Percentiles rank a stretch among this genome's conserved stretches.
These are phyloP conservation scores for Ophonus ardosiacus DNA, from an alignment of 2,888 invertebrate species.

Conservation along the genomic window DNA sequence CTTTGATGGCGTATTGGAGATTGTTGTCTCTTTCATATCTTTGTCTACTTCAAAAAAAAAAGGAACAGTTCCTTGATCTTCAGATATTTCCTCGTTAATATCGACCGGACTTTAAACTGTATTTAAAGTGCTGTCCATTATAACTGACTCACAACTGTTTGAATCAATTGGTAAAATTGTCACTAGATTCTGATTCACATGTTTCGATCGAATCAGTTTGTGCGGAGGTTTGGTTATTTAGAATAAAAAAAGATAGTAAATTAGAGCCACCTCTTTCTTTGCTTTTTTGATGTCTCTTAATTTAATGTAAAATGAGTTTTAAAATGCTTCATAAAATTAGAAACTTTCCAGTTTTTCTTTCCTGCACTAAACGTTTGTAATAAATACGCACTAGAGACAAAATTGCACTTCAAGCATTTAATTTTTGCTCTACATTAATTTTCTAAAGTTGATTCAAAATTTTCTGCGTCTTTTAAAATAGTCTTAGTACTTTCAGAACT, in stretches of 20 bases:
- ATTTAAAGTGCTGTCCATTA: not conserved
- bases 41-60: not conserved
- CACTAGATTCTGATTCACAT: not conserved
- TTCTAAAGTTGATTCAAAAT: not conserved
- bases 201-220: not conserved
- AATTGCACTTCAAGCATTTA: not conserved
- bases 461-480: not conserved
- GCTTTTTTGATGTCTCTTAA: not conserved
- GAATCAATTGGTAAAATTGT: not conserved
- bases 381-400: not conserved
- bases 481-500: not conserved
- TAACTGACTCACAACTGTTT: not conserved
- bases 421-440: not conserved
- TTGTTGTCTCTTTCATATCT: not conserved
- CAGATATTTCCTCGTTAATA: not conserved
- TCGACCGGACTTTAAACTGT: not conserved
- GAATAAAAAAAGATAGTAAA: not conserved
- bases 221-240: not conserved
- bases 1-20: not conserved
- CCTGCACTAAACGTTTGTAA: not conserved
- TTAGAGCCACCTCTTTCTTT: not conserved
- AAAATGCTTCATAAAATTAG: not conserved
- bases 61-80: not conserved
- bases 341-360: not conserved
- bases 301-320: not conserved